Base-by-base conservation (phyloP, 2,113 vertebrate genomes). In the Myotis davidii region DNA sequence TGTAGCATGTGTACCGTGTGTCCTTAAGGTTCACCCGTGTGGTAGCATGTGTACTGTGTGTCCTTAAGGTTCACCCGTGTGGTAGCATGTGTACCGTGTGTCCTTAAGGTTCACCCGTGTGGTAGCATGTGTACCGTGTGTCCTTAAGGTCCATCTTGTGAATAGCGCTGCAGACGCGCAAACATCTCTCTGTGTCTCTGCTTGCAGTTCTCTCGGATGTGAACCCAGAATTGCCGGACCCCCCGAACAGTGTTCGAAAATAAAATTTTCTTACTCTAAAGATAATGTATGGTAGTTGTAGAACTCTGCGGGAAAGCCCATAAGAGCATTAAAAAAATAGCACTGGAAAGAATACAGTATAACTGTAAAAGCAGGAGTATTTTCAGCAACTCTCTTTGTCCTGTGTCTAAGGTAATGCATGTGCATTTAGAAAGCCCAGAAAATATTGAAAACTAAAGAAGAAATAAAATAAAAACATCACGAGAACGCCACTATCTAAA, bases 221-320 rank as follows among this genome's bases (percentile, higher is more conserved):
- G 29, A 42, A 54, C 34, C 65, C 54, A 25, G 56, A 23, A 91
- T 69, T 52, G 12, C 52, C 84, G 48, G 65, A 6, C 56, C 37
- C 23, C 64, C 45, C 90, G 69, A 85, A 88, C 77, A 76, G 21
- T 9, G 21, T 61, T 69, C 91, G 74, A 64, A 88, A 90, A 78
- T 90, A 91, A 85, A 85, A 73, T 78, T 90, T 25, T 27, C 78
- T 50, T 70, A 45, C 23, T 84, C 86, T 72, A 77, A 93, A 95
- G 79, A 54, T 61, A 86, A 70, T 34, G 23, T 23, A 6, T 23
- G 34, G 21, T 65, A 12, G 0, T 81, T 34, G 4, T 85, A 92
- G 85, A 78, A 73, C 65, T 67, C 37, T 95, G 65, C 65, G 37
- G 69, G 76, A 92, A 93, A 93, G 70, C 79, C 45, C 76, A 29